These are phyloP conservation scores for Microctonus brassicae DNA, from an alignment of 2,888 invertebrate genomes.

Conservation along the genomic window DNA sequence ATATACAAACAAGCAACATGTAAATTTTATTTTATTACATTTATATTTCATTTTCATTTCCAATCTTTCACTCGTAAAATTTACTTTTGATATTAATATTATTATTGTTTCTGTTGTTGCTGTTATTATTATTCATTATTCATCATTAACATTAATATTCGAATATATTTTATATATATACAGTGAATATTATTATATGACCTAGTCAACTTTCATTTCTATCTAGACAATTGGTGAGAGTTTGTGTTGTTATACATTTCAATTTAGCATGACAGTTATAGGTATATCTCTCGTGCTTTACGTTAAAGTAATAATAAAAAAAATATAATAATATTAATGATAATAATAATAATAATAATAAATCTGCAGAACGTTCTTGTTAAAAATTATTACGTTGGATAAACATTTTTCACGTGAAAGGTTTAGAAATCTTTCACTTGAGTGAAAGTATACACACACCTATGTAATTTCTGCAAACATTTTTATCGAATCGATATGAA, in stretches of 20 bases:
- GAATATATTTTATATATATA: background rate
- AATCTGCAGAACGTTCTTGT: background rate
- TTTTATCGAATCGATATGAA: background rate
- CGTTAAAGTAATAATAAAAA: background rate
- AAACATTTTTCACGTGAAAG: background rate
- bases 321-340: background rate
- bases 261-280: background rate
- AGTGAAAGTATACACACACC: background rate
- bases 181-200: background rate
- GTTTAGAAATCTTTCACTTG: background rate
- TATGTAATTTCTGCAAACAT: background rate
- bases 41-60: background rate
- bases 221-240: background rate
- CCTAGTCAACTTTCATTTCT: background rate
- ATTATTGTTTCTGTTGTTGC: too few species aligned
- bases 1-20: background rate
- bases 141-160: too few species aligned
- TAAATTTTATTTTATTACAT: background rate
- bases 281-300: background rate
- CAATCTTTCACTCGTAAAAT: background rate
- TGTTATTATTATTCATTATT: too few species aligned
- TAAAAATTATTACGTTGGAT: conserved; percentile 3
- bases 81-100: too few species aligned
- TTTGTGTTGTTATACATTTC: background rate
- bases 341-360: too few species aligned